These are phyloP conservation scores for Chalcosyrphus nemorum DNA, from an alignment of 2,888 invertebrate genomes.

Conservation along the genomic window DNA sequence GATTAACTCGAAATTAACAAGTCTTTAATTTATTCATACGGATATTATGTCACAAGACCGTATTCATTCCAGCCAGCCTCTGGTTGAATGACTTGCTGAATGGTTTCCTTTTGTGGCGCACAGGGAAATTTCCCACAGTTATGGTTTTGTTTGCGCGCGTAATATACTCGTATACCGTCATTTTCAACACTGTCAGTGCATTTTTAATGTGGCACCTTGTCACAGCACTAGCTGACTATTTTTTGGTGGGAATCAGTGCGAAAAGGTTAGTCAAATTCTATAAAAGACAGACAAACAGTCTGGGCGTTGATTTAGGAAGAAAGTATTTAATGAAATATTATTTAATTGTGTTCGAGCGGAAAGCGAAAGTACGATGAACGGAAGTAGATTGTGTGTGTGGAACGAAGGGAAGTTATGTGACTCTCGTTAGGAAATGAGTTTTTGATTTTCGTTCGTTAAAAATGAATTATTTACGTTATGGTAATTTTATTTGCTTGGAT, in stretches of 20 bases:
- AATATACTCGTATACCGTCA: slow-evolving; percentile 25
- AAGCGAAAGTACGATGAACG: slow-evolving; percentile 46
- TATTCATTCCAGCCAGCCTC: slow-evolving; percentile 30
- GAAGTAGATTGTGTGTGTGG: slow-evolving; percentile 18
- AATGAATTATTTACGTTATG: slow-evolving; percentile 9
- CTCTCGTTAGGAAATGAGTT: slow-evolving; percentile 2
- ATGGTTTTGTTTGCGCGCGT: slow-evolving; percentile 33
- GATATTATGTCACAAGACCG: slow-evolving; percentile 65
- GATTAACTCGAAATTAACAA: slow-evolving; percentile 49
- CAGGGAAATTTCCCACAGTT: slow-evolving; percentile 57
- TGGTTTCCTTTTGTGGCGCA: slow-evolving; percentile 51
- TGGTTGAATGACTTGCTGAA: slow-evolving; percentile 62
- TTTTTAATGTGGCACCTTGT: slow-evolving; percentile 14
- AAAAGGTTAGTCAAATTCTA: slow-evolving; percentile 24
- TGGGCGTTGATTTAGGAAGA: slow-evolving; percentile 29
- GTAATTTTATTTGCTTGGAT: not conserved
- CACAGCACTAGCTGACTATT: not conserved
- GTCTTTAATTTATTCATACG: slow-evolving; percentile 60
- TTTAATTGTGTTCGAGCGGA: slow-evolving; percentile 23
- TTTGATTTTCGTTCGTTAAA: not conserved
- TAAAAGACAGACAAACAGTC: not conserved
- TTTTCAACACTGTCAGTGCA: slow-evolving; percentile 3
- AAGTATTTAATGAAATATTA: slow-evolving; percentile 39
- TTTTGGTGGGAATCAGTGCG: slow-evolving; percentile 21
- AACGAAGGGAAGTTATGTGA: not conserved